phyloP scores from a whole-genome alignment of 2,888 invertebrate species.

The Tolmerus cingulatus region DNA sequence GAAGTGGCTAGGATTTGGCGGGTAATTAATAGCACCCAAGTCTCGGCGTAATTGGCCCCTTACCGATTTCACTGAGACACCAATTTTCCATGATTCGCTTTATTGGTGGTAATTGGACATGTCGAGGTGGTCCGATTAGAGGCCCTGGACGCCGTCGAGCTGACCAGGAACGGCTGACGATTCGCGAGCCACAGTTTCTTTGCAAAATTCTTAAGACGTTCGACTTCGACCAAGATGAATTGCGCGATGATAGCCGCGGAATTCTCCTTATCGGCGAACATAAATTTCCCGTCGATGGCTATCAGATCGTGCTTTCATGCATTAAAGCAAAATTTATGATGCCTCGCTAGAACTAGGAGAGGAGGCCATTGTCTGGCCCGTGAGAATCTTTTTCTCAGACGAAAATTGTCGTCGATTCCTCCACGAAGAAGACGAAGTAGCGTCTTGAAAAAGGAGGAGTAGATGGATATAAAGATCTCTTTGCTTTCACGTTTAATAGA shows the following conservation, averaged over 20 bases:
- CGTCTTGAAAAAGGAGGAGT: not conserved
- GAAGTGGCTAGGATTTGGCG: not conserved
- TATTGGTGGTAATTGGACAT: slow-evolving; percentile 31
- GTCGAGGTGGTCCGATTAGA: slow-evolving; percentile 1
- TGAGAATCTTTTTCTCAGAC: slow-evolving; percentile 7
- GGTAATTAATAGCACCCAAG: slow-evolving; percentile 2
- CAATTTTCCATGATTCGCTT: not conserved
- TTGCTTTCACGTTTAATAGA: not conserved
- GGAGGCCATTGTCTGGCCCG: not conserved
- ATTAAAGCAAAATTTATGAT: slow-evolving; percentile 25
- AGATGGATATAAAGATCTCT: not conserved
- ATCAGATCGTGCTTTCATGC: slow-evolving; percentile 37
- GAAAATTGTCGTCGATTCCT: not conserved
- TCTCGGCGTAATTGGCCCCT: slow-evolving; percentile 4
- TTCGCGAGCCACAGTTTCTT: not conserved
- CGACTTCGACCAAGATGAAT: slow-evolving; percentile 14
- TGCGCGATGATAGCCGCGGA: slow-evolving; percentile 22
- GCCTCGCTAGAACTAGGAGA: not conserved
- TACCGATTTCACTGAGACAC: not conserved
- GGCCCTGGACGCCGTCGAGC: not conserved
- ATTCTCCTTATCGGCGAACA: slow-evolving; percentile 16
- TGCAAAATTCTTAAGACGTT: slow-evolving; percentile 15
- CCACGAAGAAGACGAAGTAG: not conserved
- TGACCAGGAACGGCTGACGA: not conserved
- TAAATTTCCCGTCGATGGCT: slow-evolving; percentile 24